Conservation (phyloP, 2,113 vertebrate genomes). For the Rutilus rutilus region DNA sequence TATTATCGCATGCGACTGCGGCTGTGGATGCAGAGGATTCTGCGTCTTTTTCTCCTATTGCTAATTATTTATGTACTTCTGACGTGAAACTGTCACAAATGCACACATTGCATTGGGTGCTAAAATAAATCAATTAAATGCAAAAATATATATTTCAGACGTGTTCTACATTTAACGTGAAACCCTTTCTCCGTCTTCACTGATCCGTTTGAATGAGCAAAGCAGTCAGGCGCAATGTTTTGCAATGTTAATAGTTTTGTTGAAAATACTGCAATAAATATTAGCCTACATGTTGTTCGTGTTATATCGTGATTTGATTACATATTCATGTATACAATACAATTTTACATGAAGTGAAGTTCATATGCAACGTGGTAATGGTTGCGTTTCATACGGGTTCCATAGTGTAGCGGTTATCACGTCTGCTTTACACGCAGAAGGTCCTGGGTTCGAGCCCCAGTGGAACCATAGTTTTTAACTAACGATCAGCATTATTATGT, state of each 20-base stretch:
- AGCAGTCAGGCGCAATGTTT: background rate
- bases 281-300: background rate
- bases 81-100: background rate
- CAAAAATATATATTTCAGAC: background rate
- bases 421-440: constrained; percentile 99
- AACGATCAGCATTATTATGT: background rate
- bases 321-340: rapidly evolving
- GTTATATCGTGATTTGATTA: too few relatives aligned
- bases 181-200: background rate
- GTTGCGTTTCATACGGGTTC: constrained; percentile 63
- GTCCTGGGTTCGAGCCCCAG: constrained; percentile 99
- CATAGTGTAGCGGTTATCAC: constrained; percentile 99
- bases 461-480: constrained; percentile 80
- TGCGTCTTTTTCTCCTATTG: background rate
- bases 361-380: rapidly evolving
- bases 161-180: background rate
- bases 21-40: background rate
- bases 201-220: too few relatives aligned
- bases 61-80: background rate
- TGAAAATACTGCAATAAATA: background rate
- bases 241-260: background rate
- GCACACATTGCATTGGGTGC: background rate
- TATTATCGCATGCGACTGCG: background rate
- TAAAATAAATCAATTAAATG: background rate
- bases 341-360: too few relatives aligned